Conservation (phyloP, 2,888 invertebrate genomes). For the Fragum whitleyi region DNA sequence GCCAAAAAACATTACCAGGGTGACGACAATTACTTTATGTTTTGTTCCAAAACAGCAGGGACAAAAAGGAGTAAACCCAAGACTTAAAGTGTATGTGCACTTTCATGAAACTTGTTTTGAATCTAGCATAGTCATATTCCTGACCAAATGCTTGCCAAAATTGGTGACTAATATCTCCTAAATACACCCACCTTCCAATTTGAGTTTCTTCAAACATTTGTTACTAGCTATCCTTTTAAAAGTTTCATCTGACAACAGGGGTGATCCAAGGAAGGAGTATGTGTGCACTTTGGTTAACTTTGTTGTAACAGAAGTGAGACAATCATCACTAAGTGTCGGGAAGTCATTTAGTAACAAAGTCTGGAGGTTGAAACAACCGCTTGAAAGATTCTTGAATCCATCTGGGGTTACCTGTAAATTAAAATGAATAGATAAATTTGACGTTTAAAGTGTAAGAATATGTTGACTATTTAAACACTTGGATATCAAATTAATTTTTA, state of each 20-base stretch:
- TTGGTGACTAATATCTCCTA: no score
- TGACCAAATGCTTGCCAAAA: no score
- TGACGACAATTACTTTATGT: no score
- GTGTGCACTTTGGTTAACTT: conserved; percentile 79
- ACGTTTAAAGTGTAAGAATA: no score
- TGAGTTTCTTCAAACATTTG: conserved; percentile 79
- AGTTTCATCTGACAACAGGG: conserved; percentile 81
- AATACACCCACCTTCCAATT: conserved; percentile 82
- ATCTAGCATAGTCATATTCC: no score
- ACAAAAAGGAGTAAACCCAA: no score
- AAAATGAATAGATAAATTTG: background rate
- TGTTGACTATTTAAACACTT: no score
- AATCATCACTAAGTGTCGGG: conserved; percentile 81
- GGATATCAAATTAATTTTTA: no score
- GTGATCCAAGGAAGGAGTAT: conserved; percentile 83
- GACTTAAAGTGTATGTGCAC: no score
- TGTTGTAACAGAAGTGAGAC: conserved; percentile 77
- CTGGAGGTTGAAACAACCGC: conserved; percentile 81
- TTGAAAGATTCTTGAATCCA: conserved; percentile 80
- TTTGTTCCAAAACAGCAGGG: no score
- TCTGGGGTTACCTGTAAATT: conserved; percentile 82
- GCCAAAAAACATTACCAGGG: no score
- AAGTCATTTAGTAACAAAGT: conserved; percentile 82
- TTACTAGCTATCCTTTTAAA: conserved; percentile 80
- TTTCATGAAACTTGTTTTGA: no score